These are phyloP conservation scores for Maniola jurtina DNA, from an alignment of 1,140 invertebrate species.

Conservation along the genomic window DNA sequence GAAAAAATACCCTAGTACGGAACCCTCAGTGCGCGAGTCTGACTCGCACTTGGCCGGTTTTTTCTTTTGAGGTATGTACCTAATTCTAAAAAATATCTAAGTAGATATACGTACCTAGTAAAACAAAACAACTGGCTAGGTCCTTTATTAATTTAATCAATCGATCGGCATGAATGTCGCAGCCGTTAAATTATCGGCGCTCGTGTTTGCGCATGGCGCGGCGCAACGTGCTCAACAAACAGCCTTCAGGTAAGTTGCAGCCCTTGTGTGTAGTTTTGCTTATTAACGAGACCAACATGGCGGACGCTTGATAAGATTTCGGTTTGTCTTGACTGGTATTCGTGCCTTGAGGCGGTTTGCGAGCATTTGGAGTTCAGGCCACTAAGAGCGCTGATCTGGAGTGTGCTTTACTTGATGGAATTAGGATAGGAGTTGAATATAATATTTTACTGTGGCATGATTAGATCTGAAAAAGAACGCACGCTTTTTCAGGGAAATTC, in stretches of 20 bases:
- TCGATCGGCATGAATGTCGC: constrained; percentile 29
- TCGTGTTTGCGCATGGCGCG: constrained; percentile 59
- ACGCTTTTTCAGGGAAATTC: too few relatives aligned
- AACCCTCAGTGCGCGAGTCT: too few relatives aligned
- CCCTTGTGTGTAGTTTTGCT: constrained; percentile 71
- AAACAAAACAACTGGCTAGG: background rate
- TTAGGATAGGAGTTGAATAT: too few relatives aligned
- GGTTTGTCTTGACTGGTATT: constrained; percentile 72
- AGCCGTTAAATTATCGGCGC: constrained; percentile 46
- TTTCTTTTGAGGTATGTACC: too few relatives aligned
- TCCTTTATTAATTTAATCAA: constrained; percentile 14
- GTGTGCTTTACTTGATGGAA: constrained; percentile 36
- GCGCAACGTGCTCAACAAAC: constrained; percentile 63
- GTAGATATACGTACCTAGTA: background rate
- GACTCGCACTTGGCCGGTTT: too few relatives aligned
- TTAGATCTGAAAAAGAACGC: too few relatives aligned
- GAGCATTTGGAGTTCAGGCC: constrained; percentile 67
- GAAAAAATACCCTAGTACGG: too few relatives aligned
- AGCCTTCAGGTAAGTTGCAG: constrained; percentile 69
- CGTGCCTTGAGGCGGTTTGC: constrained; percentile 66
- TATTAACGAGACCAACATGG: constrained; percentile 73
- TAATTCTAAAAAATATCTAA: too few relatives aligned
- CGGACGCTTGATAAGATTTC: constrained; percentile 72
- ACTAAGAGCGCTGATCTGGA: constrained; percentile 31
- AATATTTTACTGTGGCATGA: too few relatives aligned